These are phyloP conservation scores for Perizoma flavofasciatum DNA, from an alignment of 2,888 invertebrate genomes.

Conservation along the genomic window DNA sequence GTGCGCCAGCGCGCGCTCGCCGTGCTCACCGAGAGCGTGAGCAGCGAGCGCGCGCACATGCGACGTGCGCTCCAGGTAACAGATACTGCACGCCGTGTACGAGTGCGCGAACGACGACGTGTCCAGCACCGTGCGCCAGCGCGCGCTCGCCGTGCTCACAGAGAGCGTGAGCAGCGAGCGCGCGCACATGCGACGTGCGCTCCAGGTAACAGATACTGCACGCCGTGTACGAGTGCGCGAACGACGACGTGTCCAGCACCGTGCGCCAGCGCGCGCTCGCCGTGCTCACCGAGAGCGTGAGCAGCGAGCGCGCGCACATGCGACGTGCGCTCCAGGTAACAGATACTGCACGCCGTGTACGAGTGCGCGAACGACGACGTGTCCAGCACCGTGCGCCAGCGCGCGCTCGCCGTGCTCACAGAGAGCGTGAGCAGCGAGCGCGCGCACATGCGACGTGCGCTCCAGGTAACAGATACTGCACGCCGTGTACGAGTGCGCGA, in stretches of 20 bases:
- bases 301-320: too few species aligned
- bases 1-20: constrained; percentile 86
- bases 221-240: constrained; percentile 58
- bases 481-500: constrained; percentile 59
- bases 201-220: constrained; percentile 31
- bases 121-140: constrained; percentile 84
- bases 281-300: too few species aligned
- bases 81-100: not conserved
- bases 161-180: constrained; percentile 69
- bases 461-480: constrained; percentile 32
- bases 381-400: constrained; percentile 84
- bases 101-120: constrained; percentile 73
- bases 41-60: constrained; percentile 50
- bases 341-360: constrained; percentile 77
- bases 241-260: constrained; percentile 79
- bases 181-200: constrained; percentile 50
- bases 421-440: constrained; percentile 69
- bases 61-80: constrained; percentile 47
- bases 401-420: constrained; percentile 84
- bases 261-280: too few species aligned
- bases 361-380: constrained; percentile 82
- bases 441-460: constrained; percentile 50
- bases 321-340: constrained; percentile 79
- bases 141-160: constrained; percentile 84
- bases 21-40: constrained; percentile 80